phyloP scores from a whole-genome alignment of 92 coral and sea anemone species.

The Porites evermanni region DNA sequence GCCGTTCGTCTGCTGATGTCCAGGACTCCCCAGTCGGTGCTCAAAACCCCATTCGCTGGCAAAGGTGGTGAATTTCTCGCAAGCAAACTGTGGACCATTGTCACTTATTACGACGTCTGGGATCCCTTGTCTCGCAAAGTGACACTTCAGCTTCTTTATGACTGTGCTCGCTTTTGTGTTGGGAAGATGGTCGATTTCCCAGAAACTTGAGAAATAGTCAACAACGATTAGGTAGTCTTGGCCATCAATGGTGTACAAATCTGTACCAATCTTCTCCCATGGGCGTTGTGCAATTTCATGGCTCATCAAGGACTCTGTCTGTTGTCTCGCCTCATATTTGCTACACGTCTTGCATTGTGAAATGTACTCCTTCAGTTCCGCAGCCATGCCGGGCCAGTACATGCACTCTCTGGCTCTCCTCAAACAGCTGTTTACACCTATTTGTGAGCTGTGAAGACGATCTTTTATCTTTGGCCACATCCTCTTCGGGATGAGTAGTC shows the following conservation, averaged over 20 bases:
- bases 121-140: conserved; percentile 67
- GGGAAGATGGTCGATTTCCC: conserved; percentile 65
- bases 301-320: conserved; percentile 46
- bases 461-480: conserved; percentile 29
- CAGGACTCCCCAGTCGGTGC: conserved; percentile 63
- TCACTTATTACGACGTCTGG: conserved; percentile 69
- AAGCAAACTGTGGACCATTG: conserved; percentile 64
- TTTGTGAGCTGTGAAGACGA: conserved; percentile 46
- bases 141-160: conserved; percentile 66
- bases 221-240: conserved; percentile 61
- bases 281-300: conserved; percentile 66
- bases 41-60: conserved; percentile 69
- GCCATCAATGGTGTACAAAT: conserved; percentile 55
- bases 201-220: conserved; percentile 73
- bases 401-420: conserved; percentile 67
- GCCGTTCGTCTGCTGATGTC: conserved; percentile 70
- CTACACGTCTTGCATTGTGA: conserved; percentile 50
- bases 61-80: conserved; percentile 50
- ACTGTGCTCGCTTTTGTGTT: conserved; percentile 64
- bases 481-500: conserved; percentile 44
- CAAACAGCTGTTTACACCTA: conserved; percentile 66
- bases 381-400: conserved; percentile 65
- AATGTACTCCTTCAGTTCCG: conserved; percentile 41
- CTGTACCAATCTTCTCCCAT: conserved; percentile 63
- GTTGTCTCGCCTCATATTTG: conserved; percentile 29